Conservation (phyloP, 2,113 vertebrate species). For the Athene noctua region DNA sequence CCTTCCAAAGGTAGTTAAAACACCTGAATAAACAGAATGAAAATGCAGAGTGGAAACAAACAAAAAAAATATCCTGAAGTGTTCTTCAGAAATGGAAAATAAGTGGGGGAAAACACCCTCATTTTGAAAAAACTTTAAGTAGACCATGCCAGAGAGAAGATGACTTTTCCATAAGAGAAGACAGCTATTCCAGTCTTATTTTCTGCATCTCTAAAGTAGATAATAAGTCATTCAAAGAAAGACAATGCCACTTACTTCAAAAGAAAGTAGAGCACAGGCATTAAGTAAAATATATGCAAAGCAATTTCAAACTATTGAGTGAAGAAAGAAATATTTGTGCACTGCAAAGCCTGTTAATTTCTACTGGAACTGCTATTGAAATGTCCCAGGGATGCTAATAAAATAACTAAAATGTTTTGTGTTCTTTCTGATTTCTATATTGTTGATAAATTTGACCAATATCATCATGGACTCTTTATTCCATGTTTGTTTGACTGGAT, state of each 20-base stretch:
- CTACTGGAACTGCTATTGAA: neutral
- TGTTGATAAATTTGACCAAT: neutral
- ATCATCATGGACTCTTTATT: neutral
- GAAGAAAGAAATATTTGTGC: neutral
- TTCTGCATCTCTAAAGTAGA: neutral
- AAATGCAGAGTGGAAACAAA: neutral
- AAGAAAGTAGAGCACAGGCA: neutral
- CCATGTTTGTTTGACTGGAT: neutral
- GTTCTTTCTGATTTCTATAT: neutral
- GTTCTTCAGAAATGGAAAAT: neutral
- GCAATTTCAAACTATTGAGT: neutral
- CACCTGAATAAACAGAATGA: neutral
- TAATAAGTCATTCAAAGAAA: neutral
- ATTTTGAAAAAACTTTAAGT: neutral
- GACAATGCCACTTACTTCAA: neutral
- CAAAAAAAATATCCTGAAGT: neutral
- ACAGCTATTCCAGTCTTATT: neutral
- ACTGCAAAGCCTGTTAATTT: neutral
- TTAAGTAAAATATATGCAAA: neutral
- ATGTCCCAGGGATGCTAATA: neutral
- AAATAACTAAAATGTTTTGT: neutral
- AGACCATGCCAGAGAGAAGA: neutral
- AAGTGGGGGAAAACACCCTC: accelerated
- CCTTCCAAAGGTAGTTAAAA: neutral
- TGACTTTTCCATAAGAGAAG: no score